Percentiles rank a stretch among this genome's conserved stretches.
Conservation (phyloP, 2,113 vertebrate genomes). For the Elachura formosa region DNA sequence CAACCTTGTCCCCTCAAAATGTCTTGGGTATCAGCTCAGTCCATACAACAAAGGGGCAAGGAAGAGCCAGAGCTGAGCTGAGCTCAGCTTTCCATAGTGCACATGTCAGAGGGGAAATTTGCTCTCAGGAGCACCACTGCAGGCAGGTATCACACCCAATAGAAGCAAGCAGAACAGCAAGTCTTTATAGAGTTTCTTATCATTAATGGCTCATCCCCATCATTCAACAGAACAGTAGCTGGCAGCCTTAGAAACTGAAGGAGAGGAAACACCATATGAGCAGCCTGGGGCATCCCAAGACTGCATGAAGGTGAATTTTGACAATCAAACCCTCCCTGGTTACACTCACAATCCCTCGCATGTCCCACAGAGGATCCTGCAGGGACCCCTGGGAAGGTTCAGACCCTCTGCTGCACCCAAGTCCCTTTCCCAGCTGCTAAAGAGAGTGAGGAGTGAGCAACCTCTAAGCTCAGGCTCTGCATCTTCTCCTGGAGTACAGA, state of each 20-base stretch:
- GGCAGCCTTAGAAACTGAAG: background rate
- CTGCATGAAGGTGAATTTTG: background rate
- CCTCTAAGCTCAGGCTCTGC: background rate
- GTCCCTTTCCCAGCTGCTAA: background rate
- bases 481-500: background rate
- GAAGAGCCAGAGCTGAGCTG: background rate
- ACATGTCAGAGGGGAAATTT: background rate
- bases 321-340: background rate
- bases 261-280: background rate
- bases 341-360: background rate
- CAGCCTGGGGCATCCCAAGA: background rate
- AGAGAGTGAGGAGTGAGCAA: background rate
- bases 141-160: background rate
- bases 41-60: accelerated
- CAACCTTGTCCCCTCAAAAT: background rate
- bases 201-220: background rate
- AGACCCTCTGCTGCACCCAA: background rate
- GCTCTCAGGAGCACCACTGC: background rate
- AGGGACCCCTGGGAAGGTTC: background rate
- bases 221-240: background rate
- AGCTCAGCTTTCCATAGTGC: background rate
- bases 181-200: background rate
- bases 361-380: accelerated
- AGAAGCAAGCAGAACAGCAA: background rate
- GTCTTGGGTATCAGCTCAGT: background rate